Base-by-base conservation (phyloP, 2,113 vertebrate genomes). In the Rhea pennata region DNA sequence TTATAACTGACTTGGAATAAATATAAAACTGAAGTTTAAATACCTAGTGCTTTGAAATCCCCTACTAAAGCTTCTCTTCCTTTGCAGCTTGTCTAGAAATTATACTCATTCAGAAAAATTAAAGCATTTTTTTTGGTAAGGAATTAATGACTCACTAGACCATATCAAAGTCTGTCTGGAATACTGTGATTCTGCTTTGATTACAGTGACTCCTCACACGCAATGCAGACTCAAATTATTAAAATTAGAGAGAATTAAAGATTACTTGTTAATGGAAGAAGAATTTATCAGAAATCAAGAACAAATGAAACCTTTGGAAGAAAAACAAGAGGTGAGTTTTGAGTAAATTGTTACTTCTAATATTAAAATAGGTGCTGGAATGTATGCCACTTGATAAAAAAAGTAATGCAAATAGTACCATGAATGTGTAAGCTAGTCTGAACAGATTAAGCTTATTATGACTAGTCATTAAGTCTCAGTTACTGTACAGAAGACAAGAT, bases 281-380 rank as follows among this genome's bases (percentile, higher is more conserved):
- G 99, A 99, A 90, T 99, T 99, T 96, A 99, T 99, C 97, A 98
- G 99, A 92, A 99, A 99, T 95, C 99, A 99, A 97, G 99, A 99
- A 92, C 99, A 99, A 84, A 99, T 99, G 99, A 99, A 99, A 95
- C 99, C 99, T 31, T 96, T 99, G 91, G 99, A 99, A 97, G 99
- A 99, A 97, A 99, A 99, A 91, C 99, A 99, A 92, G 99, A 99
- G 99, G 99, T 99, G 20, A 92, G 95, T 24, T 67, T 94, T 66
- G 71, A 73, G 20, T 48, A 20, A 84, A 23, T 26, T 54, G 39
- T 71, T 90, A 31, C 2, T 65, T 69, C 2, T 66, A 5, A 20
- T n/a, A 24, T 33, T 83, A 56, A 20, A 66, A 1, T 31, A 39
- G 54, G 33, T 56, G 56, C 42, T 88, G 4, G 53, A 15, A 9